Evolutionary conservation across 23 tunicate species (phyloP), one percentile per base, ranked within the genome.

Genomic region (Halocynthia aurantium): DNA sequence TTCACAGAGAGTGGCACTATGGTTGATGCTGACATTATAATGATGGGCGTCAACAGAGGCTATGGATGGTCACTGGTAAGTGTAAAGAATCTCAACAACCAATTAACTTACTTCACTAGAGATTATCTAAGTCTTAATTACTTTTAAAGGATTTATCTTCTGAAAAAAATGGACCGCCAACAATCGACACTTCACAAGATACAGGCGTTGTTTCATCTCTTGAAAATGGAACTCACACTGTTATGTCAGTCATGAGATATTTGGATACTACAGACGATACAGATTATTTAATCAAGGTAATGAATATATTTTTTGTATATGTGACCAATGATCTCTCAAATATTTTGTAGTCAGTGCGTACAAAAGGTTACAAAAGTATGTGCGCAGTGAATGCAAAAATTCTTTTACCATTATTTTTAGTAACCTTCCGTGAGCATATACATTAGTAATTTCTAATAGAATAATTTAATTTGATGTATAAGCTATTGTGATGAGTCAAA

Each of bases 221-320:
- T 54, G 64, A 74, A 49, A 74, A 74, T 74, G 56, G 60, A n/a
- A 74, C 78, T 55, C 78, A 74, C 57, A 74, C 78, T n/a, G 6
- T 53, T n/a, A 22, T 74, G 10, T 62, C 56, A 74, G 31, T 51
- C 31, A 54, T 64, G 21, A 55, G 78, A 74, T 13, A 22, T 54
- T 74, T 55, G 64, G 57, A 74, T 54, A 74, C 78, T 12, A 50
- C 55, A 5, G 78, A 74, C 31, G 5, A 6, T 8, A 44, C 55
- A 74, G 78, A 74, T 56, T 22, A 13, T 15, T 8, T 13, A 10
- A 74, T 74, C 31, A 54, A 52, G 78, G 64, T 74, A 53, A 74
- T 17, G 63, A 15, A 58, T 15, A 58, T 13, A n/a, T 58, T 31
- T 0, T 31, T 31, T n/a, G n/a, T n/a, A 4, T 31, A 31, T 31